Evolutionary conservation across 2,113 vertebrate genomes (phyloP), one percentile per base, ranked within the genome.

Genomic region (Ageneiosus marmoratus): DNA sequence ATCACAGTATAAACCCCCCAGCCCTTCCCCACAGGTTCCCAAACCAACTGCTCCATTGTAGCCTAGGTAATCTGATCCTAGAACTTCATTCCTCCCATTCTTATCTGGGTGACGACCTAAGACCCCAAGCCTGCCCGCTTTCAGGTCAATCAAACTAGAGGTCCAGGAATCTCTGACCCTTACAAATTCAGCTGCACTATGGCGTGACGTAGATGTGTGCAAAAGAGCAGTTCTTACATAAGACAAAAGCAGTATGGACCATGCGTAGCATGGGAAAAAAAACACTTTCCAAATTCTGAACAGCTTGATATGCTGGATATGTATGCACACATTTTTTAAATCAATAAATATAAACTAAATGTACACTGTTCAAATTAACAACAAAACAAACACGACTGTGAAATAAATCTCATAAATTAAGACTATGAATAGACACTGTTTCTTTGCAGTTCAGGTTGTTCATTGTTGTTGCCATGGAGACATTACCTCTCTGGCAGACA

Each of bases 261-360:
- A 93, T 93, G 92, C 92, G 89, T 85, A 84, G 89, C 87, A 89
- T 32, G 86, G 87, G 5, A 41, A 41, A 41, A 41, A 41, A 41
- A 81, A 65, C 77, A 88, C 89, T 86, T 84, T 89, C 83, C 34
- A 74, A 85, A 88, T 79, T 73, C 58, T 60, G 65, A 83, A 86
- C 62, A 46, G 83, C 63, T 37, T 53, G 65, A 80, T 90, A 48
- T 27, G 44, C 6, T 5, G 41, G 24, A 50, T 51, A 91, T 91
- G 93, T 95, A 96, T 93, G 94, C 95, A 95, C 94, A 94, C 93
- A 94, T 48, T n/a, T 73, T 27, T 88, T 41, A 41, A 41, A 93
- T 95, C 93, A 97, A 98, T 97, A 98, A 98, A 98, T 97, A 96
- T 90, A 92, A 94, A 94, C 94, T 27, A 27, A 96, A 96, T 91